Base-by-base conservation (phyloP, 1,140 invertebrate genomes). In the Cotesia vestalis region DNA sequence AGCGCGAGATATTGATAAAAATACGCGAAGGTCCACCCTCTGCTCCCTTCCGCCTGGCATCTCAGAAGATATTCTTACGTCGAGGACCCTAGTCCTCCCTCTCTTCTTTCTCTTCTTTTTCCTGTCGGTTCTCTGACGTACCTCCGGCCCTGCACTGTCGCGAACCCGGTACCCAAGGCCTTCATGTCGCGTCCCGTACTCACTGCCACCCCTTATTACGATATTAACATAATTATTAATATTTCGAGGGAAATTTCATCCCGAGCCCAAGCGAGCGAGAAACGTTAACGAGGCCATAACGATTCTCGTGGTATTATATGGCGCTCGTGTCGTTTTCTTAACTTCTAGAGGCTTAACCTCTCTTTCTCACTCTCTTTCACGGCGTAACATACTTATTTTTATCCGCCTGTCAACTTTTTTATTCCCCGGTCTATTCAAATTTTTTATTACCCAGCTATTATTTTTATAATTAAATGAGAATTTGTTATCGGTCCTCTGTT, bases 1-100 rank as follows among this genome's bases (percentile, higher is more conserved):
- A 80, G 80, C 76, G 79, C 81, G 78, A 85, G 83, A 85, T 85
- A 85, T 85, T 85, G 84, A 85, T 85, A 85, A 85, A 85, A 85
- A 85, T 85, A 83, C 83, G 81, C 80, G 78, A 84, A 80, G 81
- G 81, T 82, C 82, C 83, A 83, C 81, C 84, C 84, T 79, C 83
- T 79, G 14, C 73, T 78, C 80, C 78, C 76, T 78, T 78, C 74
- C 78, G 77, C 78, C 80, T 79, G 78, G 79, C 81, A 82, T 81
- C 83, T 83, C 78, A 82, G 82, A 78, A 84, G 81, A 85, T 85
- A 84, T 84, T 84, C 83, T 84, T 83, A 84, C 79, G 81, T 83
- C 79, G 83, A 84, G 81, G 79, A 79, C 79, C 80, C 71, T 36
- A 38, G 46, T 61, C 79, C 8, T 78, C 76, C 78, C 76, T 71